phyloP scores from a whole-genome alignment of 2,797 vertebrate species.

The Rhinichthys osculus region DNA sequence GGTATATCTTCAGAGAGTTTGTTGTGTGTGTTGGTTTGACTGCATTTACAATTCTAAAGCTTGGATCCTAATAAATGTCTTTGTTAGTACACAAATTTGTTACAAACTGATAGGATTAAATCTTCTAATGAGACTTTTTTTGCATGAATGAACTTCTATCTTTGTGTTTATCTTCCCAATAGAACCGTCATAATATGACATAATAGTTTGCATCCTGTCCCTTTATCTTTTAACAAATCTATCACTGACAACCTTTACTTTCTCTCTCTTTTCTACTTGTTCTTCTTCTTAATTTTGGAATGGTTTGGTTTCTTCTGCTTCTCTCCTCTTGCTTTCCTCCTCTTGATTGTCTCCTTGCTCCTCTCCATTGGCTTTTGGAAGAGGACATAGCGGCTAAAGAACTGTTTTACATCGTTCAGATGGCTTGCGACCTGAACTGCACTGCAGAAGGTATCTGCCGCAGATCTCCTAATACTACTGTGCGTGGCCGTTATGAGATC shows the following conservation, averaged over 20 bases:
- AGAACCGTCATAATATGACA: constrained; percentile 28
- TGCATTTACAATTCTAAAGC: constrained; percentile 22
- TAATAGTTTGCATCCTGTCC: constrained; percentile 61
- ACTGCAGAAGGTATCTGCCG: constrained; percentile 99
- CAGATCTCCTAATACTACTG: constrained; percentile 86
- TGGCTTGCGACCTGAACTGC: constrained; percentile 99
- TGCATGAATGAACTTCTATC: constrained; percentile 36
- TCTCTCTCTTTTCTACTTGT: constrained; percentile 58
- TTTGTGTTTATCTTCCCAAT: constrained; percentile 26
- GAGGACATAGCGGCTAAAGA: constrained; percentile 93
- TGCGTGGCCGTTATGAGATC: constrained; percentile 67
- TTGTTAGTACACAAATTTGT: not conserved
- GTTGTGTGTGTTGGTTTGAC: constrained; percentile 23
- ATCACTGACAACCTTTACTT: constrained; percentile 72
- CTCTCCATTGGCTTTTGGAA: constrained; percentile 85
- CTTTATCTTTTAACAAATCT: constrained; percentile 66
- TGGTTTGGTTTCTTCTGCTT: constrained; percentile 41
- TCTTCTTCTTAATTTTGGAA: constrained; percentile 49
- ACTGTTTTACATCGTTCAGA: constrained; percentile 98
- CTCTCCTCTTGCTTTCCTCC: constrained; percentile 49
- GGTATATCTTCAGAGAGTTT: not conserved
- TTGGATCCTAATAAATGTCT: constrained; percentile 17
- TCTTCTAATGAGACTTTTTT: constrained; percentile 30
- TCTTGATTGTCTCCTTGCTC: constrained; percentile 68
- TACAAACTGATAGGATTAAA: not conserved